Conservation (phyloP, 2,113 vertebrate genomes). For the Psephotus haematonotus region DNA sequence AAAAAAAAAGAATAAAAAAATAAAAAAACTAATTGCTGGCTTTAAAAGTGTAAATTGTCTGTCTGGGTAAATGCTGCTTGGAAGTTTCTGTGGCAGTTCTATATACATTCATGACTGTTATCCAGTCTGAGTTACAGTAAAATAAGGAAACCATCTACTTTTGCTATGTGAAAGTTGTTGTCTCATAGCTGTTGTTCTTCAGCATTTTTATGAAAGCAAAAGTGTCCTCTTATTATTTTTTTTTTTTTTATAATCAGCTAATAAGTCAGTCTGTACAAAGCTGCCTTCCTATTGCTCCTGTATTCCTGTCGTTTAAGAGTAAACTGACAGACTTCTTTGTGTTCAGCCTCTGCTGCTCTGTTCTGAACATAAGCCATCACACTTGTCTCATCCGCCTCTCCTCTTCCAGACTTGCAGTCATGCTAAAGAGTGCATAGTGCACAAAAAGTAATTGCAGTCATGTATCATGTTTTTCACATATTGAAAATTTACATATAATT, state of each 20-base stretch:
- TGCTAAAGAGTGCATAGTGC: neutral
- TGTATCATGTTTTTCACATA: neutral
- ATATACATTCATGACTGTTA: neutral
- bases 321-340: neutral
- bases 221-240: neutral
- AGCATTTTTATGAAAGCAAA: neutral
- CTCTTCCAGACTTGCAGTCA: neutral
- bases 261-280: neutral
- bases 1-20: neutral
- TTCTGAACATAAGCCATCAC: neutral
- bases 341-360: neutral
- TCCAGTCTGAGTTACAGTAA: neutral
- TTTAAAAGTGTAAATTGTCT: neutral
- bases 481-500: neutral
- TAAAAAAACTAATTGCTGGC: neutral
- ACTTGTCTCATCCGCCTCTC: neutral
- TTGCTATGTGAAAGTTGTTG: neutral
- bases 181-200: neutral
- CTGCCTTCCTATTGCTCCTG: neutral
- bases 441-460: neutral
- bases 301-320: neutral
- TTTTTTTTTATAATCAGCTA: neutral
- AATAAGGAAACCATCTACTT: neutral
- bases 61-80: neutral
- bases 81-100: neutral